phyloP scores from a whole-genome alignment of 2,888 invertebrate species.

The Cheilosia grossa region DNA sequence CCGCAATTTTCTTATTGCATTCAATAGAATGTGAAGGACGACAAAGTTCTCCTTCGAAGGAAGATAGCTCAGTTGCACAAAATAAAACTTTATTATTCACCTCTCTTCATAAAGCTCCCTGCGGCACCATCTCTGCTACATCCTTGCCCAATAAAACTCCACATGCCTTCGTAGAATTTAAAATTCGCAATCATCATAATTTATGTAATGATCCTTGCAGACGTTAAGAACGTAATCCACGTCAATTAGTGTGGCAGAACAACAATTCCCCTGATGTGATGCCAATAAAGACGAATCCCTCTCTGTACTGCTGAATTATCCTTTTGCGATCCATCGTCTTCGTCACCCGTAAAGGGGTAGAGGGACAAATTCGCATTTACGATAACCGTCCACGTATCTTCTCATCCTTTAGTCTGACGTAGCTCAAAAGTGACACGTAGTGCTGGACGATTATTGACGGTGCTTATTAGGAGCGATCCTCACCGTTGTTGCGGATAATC shows the following conservation, averaged over 20 bases:
- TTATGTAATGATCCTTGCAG: constrained; percentile 68
- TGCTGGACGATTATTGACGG: constrained; percentile 69
- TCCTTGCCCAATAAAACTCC: constrained; percentile 29
- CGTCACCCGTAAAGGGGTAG: constrained; percentile 26
- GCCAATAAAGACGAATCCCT: constrained; percentile 56
- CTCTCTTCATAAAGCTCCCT: neutral
- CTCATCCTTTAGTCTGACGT: constrained; percentile 44
- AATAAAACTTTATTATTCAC: constrained; percentile 4
- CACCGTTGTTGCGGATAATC: constrained; percentile 33
- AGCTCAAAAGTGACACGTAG: constrained; percentile 67
- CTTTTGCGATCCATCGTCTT: constrained; percentile 52
- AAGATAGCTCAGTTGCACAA: neutral
- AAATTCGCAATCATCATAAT: constrained; percentile 71
- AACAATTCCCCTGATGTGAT: constrained; percentile 43
- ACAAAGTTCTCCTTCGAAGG: too few species aligned
- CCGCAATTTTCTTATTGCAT: too few species aligned
- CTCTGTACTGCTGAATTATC: constrained; percentile 60
- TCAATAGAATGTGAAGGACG: too few species aligned
- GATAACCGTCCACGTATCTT: constrained; percentile 22
- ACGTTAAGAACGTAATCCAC: constrained; percentile 58
- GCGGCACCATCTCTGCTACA: neutral
- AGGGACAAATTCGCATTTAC: constrained; percentile 58
- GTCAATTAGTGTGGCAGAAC: constrained; percentile 70
- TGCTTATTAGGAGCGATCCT: constrained; percentile 67
- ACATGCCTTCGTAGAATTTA: constrained; percentile 43